Evolutionary conservation across 53 echinoderm and acorn worm species (phyloP), one percentile per base, ranked within the genome.

Genomic region (Paelopatides confundens): DNA sequence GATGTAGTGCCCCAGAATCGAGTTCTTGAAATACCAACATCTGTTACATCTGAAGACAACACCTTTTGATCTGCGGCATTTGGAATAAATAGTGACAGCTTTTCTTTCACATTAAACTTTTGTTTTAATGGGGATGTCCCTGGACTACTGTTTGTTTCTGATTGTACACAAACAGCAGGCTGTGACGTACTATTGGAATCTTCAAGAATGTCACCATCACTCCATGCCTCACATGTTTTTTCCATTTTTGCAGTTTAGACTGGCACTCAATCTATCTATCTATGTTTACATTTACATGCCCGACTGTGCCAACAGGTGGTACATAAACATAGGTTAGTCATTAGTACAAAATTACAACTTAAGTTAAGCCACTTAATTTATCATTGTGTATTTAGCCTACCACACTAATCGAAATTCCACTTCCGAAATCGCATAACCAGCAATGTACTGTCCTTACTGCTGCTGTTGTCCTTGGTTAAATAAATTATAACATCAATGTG

Each of bases 81-180:
- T 5, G 84, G 84, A 21, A 83, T 83, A n/a, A 39, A 83, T 13
- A 83, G 36, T 32, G 84, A 83, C 18, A 83, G 40, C 82, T 81
- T 81, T 43, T 43, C 43, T 58, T 58, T 48, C 2, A 14, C 14
- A 48, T 48, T 14, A 11, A 48, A 2, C 48, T 14, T 48, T 48
- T 48, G 48, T 48, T 48, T 58, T 5, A 58, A 6, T n/a, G 21
- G 58, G 24, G 58, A 58, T 21, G 24, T 23, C 58, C 58, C 58
- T 58, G 58, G 24, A 21, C 24, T 58, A 58, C 58, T 58, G 24
- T 58, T 58, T 58, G 58, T 21, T 23, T 58, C 58, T 3, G 58
- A 58, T 58, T 58, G 58, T 58, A 21, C 58, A 10, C 12, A 10
- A 4, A 6, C 21, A 58, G 15, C n/a, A 18, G 21, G n/a, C 24